phyloP scores from a whole-genome alignment of 2,888 invertebrate genomes.

The Zaprionus lineosus region DNA sequence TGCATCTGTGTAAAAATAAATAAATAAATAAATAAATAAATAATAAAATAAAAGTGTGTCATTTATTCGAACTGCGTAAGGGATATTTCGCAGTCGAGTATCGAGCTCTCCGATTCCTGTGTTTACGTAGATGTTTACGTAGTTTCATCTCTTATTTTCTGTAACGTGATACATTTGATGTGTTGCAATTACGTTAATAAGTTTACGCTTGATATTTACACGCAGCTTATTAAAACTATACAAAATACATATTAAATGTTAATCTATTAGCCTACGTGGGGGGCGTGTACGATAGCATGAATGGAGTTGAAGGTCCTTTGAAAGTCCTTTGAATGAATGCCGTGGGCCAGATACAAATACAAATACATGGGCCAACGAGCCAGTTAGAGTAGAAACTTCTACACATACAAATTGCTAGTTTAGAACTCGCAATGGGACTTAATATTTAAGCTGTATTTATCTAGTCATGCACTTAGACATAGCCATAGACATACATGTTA shows the following conservation, averaged over 20 bases:
- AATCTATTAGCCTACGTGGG: slow-evolving; percentile 31
- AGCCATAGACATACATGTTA: slow-evolving; percentile 8
- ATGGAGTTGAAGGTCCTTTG: neutral
- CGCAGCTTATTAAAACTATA: slow-evolving; percentile 48
- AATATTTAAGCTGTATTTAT: slow-evolving; percentile 16
- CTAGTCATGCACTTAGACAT: slow-evolving; percentile 18
- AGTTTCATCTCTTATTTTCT: slow-evolving; percentile 14
- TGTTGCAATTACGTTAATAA: slow-evolving; percentile 57
- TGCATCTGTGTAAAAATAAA: no score
- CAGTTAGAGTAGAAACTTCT: neutral
- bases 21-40: no score
- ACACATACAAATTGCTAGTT: slow-evolving; percentile 29
- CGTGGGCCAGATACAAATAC: no score
- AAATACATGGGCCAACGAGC: neutral
- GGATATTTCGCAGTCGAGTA: no score
- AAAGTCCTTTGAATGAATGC: neutral
- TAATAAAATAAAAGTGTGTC: no score
- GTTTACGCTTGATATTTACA: slow-evolving; percentile 63
- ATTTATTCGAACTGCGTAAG: no score
- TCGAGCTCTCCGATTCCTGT: neutral
- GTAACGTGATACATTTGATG: slow-evolving; percentile 41
- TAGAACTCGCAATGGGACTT: slow-evolving; percentile 31
- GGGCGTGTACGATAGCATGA: neutral
- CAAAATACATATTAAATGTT: slow-evolving; percentile 60
- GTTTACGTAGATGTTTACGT: neutral